phyloP scores from a whole-genome alignment of 2,888 invertebrate genomes.

The Mythimna lalbum region DNA sequence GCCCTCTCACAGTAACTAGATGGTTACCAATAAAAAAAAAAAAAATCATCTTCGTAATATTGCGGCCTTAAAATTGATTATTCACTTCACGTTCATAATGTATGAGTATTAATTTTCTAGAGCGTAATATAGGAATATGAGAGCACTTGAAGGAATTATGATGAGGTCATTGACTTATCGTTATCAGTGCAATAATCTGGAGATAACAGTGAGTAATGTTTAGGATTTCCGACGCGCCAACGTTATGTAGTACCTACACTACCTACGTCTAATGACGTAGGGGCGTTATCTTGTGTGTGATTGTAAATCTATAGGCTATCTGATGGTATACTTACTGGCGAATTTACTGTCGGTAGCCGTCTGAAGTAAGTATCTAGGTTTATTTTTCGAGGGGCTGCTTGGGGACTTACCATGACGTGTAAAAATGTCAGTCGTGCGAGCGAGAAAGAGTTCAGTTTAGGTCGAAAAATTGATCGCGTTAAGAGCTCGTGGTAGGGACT shows the following conservation, averaged over 20 bases:
- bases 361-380: neutral
- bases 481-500: no score
- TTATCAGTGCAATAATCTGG: slow-evolving; percentile 56
- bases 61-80: slow-evolving; percentile 15
- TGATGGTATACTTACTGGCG: neutral
- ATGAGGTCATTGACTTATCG: slow-evolving; percentile 58
- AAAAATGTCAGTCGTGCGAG: no score
- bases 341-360: neutral
- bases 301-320: slow-evolving; percentile 21
- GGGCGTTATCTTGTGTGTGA: slow-evolving; percentile 31
- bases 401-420: no score
- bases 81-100: slow-evolving; percentile 23
- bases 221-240: slow-evolving; percentile 45
- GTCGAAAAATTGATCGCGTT: no score
- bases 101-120: slow-evolving; percentile 11
- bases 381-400: no score
- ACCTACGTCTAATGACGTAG: slow-evolving; percentile 33
- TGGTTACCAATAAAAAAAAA: neutral
- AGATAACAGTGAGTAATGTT: slow-evolving; percentile 50
- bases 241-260: slow-evolving; percentile 22
- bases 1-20: no score
- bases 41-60: neutral
- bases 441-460: no score
- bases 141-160: slow-evolving; percentile 26
- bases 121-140: slow-evolving; percentile 7